These are phyloP conservation scores for Diplazon laetatorius DNA, from an alignment of 2,888 invertebrate genomes.

Conservation along the genomic window DNA sequence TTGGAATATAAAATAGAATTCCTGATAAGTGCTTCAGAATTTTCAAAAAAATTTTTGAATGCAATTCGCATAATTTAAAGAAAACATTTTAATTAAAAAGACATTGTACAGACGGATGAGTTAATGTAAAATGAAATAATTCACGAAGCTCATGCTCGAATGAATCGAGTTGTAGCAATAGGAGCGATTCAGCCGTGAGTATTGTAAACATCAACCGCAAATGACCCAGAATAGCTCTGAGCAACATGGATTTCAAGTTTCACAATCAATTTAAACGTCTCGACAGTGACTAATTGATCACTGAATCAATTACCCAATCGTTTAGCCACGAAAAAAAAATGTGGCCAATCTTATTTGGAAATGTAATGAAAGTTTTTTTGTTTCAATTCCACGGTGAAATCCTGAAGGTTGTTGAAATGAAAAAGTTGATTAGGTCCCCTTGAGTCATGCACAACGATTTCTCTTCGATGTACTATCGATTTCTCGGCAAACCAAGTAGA, in stretches of 20 bases:
- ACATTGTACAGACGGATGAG: background rate
- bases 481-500: background rate
- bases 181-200: no score
- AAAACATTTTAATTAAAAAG: no score
- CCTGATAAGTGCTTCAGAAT: no score
- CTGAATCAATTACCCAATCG: background rate
- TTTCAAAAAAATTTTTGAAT: background rate
- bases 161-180: no score
- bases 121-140: background rate
- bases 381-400: no score
- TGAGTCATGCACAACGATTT: conserved; percentile 29
- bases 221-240: no score
- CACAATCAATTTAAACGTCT: background rate
- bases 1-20: no score
- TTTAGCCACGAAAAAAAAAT: background rate
- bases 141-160: background rate
- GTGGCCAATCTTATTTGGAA: no score
- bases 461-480: conserved; percentile 3
- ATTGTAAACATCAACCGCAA: no score
- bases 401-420: no score
- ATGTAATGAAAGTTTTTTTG: no score
- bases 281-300: background rate
- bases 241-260: background rate
- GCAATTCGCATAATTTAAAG: background rate
- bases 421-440: conserved; percentile 10